Percentiles rank a stretch among this genome's conserved stretches.
Evolutionary conservation across 2,113 vertebrate species (phyloP).

Genomic region (Ornithorhynchus anatinus): DNA sequence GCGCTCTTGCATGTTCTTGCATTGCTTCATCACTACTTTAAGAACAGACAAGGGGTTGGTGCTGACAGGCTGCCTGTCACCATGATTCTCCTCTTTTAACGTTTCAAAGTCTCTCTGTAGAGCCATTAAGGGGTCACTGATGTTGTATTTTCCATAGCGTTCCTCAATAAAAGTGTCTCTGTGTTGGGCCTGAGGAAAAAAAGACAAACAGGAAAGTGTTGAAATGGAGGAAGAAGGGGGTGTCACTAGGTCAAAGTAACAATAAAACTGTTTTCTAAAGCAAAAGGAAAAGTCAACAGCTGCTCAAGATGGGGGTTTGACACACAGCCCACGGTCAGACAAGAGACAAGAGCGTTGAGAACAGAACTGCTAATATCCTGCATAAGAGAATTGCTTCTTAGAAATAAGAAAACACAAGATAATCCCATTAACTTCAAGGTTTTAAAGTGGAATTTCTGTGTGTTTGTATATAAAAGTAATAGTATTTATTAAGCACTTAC

Average conservation of each 20-base stretch:
- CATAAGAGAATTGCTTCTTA: too few species aligned
- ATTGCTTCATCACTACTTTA: conserved; percentile 93
- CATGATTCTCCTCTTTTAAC: conserved; percentile 76
- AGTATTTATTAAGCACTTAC: too few species aligned
- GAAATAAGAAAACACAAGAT: too few species aligned
- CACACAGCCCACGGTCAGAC: too few species aligned
- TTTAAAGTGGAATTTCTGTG: too few species aligned
- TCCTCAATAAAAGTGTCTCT: conserved; percentile 91
- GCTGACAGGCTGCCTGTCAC: conserved; percentile 75
- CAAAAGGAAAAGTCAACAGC: too few species aligned
- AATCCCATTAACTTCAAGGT: too few species aligned
- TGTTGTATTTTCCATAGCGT: conserved; percentile 92
- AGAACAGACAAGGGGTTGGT: conserved; percentile 88
- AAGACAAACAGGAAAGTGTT: too few species aligned
- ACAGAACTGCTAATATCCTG: too few species aligned
- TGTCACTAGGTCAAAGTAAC: neutral
- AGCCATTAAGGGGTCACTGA: conserved; percentile 93
- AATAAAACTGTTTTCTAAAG: neutral
- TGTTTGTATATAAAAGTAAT: too few species aligned
- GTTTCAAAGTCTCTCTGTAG: conserved; percentile 91
- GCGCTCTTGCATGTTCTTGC: conserved; percentile 94
- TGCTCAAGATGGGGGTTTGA: neutral
- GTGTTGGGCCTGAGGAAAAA: conserved; percentile 81
- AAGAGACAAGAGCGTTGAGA: neutral
- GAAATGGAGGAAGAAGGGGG: too few species aligned